These are phyloP conservation scores for Coelogynopora nodosa DNA, from an alignment of 2,888 invertebrate species.

Conservation along the genomic window DNA sequence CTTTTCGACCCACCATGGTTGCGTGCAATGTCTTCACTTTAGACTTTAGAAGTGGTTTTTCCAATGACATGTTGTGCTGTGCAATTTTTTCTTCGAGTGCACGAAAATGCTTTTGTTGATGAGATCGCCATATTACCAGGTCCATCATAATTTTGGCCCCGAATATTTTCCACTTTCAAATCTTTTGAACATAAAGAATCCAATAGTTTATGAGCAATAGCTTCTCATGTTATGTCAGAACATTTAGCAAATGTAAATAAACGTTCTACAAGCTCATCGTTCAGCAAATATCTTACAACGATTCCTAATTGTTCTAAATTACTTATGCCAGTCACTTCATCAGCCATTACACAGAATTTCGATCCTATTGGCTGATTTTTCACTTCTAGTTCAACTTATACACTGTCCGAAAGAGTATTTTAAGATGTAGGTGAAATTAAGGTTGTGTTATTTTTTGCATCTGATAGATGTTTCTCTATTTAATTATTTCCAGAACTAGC, in stretches of 20 bases:
- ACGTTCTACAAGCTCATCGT: background rate
- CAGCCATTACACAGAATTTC: background rate
- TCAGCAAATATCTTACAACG: background rate
- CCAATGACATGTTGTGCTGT: background rate
- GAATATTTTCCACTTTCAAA: background rate
- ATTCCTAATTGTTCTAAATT: background rate
- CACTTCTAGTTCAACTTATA: background rate
- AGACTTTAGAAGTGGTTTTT: background rate
- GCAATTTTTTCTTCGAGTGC: background rate
- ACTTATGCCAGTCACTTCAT: background rate
- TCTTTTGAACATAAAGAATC: background rate
- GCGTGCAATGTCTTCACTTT: background rate
- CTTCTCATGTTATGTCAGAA: background rate
- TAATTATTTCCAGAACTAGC: background rate
- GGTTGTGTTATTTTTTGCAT: background rate
- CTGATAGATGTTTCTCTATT: background rate
- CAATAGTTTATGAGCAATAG: background rate
- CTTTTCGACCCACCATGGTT: conserved; percentile 27
- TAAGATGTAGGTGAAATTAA: background rate
- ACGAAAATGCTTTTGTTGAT: too few species aligned
- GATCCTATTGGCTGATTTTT: background rate
- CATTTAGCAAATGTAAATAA: background rate
- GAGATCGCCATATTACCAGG: background rate
- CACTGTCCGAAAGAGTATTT: background rate
- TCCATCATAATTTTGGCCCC: background rate